A percentile compares a stretch with the other conserved stretches of the same genome.
phyloP scores from a whole-genome alignment of 2,797 vertebrate species.

The Hippoglossus hippoglossus region DNA sequence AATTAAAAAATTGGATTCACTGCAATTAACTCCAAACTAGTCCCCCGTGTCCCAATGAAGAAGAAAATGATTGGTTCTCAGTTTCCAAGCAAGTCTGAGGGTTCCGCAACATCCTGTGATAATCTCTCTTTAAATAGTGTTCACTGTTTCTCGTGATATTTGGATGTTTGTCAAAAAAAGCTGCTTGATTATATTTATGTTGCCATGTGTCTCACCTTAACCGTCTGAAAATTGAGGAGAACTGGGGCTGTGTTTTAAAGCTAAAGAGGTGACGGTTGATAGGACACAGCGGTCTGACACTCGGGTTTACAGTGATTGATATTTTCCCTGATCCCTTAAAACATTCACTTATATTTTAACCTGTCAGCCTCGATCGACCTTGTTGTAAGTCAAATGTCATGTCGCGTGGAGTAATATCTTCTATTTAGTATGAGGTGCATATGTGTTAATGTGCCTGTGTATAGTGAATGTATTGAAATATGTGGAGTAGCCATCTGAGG shows the following conservation, averaged over 20 bases:
- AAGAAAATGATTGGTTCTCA: slow-evolving; percentile 74
- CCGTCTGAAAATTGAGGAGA: slow-evolving; percentile 13
- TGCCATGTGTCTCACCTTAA: slow-evolving; percentile 21
- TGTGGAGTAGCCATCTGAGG: slow-evolving; percentile 75
- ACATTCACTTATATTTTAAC: slow-evolving; percentile 66
- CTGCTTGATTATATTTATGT: slow-evolving; percentile 34
- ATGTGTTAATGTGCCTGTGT: slow-evolving; percentile 56
- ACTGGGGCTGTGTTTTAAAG: slow-evolving; percentile 9
- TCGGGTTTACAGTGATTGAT: slow-evolving; percentile 51
- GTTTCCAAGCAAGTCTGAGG: slow-evolving; percentile 70
- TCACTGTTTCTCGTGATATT: slow-evolving; percentile 44
- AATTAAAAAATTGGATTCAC: slow-evolving; percentile 85
- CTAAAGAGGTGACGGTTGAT: slow-evolving; percentile 32
- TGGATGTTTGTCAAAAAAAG: slow-evolving; percentile 55
- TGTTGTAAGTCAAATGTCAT: slow-evolving; percentile 63
- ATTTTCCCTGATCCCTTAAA: slow-evolving; percentile 58
- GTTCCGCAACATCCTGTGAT: slow-evolving; percentile 65
- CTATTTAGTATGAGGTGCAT: slow-evolving; percentile 47
- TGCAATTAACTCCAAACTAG: slow-evolving; percentile 84
- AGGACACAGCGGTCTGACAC: slow-evolving; percentile 28
- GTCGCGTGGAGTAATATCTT: slow-evolving; percentile 59
- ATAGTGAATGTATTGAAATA: slow-evolving; percentile 54
- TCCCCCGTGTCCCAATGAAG: slow-evolving; percentile 74
- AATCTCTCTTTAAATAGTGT: slow-evolving; percentile 58
- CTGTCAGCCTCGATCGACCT: slow-evolving; percentile 63